Base-by-base conservation (phyloP, 2,888 invertebrate genomes). In the Drosophila incognita region DNA sequence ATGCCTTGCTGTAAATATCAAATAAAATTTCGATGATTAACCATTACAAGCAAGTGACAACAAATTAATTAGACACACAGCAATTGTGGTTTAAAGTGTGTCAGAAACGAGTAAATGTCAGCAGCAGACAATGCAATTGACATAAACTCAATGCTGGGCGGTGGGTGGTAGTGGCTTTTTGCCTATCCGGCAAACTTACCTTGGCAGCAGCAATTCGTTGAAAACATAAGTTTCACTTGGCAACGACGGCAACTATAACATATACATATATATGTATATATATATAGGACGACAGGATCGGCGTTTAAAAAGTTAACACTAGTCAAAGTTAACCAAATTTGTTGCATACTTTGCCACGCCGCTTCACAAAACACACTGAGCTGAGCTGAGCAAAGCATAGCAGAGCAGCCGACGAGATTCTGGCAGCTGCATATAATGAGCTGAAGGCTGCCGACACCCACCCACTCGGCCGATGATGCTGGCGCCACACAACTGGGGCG, bases 251-350 rank as follows among this genome's bases (percentile, higher is more conserved):
- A 49, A 27, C 27, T 46, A 46, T 24, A 24, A 7, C 7, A 21
- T 3, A 11, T 5, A 42, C 6, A n/a, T 4, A n/a, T n/a, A 5
- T 6, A 15, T 15, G 15, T 21, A 21, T 11, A 5, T 11, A 11
- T 29, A 29, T 31, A 15, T 42, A 21, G 29, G 27, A 38, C 35
- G 36, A 21, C 38, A 49, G 54, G 54, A 49, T 5, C 46, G 49
- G 70, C 84, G 85, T 89, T 86, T 87, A 82, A 85, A 89, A 86
- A 86, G 88, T 89, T 89, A 89, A 82, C 82, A 85, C 88, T 89
- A 77, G 85, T 80, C 77, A 74, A 89, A 85, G 88, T 85, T 85
- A 85, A 85, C 88, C 80, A 89, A 86, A 89, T 87, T 87, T 89
- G 88, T 80, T 85, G 85, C 88, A 86, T 87, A 89, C 85, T 89